phyloP scores from a whole-genome alignment of 2,113 vertebrate species.

The Fulica atra region DNA sequence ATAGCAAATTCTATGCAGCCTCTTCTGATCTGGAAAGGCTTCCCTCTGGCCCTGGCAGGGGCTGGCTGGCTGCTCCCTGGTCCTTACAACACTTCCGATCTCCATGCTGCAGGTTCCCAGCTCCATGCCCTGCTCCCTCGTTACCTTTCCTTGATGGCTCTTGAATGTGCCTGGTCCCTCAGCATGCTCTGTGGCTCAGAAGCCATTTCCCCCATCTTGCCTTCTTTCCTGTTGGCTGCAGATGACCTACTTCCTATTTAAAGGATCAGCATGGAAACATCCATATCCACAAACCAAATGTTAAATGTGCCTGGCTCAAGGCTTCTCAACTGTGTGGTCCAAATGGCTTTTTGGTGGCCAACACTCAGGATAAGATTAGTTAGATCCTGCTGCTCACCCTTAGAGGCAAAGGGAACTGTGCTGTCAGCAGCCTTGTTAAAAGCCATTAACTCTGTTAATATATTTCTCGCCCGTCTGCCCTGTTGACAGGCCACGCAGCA shows the following conservation, averaged over 20 bases:
- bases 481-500: background rate
- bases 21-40: background rate
- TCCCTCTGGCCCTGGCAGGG: background rate
- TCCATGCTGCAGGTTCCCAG: background rate
- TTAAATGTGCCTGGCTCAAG: background rate
- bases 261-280: background rate
- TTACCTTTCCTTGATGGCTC: background rate
- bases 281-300: background rate
- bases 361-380: background rate
- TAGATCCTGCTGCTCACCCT: background rate
- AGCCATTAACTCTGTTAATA: background rate
- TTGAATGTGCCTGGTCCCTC: background rate
- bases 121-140: background rate
- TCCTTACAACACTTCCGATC: background rate
- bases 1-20: background rate
- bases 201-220: background rate
- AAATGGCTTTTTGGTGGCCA: background rate
- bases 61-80: background rate
- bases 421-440: background rate
- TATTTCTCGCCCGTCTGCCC: background rate
- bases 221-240: background rate
- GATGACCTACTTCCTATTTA: background rate
- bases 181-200: rapidly evolving
- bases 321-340: background rate
- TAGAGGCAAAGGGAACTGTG: background rate